phyloP scores from a whole-genome alignment of 2,797 vertebrate species.

The Poeciliopsis turneri region DNA sequence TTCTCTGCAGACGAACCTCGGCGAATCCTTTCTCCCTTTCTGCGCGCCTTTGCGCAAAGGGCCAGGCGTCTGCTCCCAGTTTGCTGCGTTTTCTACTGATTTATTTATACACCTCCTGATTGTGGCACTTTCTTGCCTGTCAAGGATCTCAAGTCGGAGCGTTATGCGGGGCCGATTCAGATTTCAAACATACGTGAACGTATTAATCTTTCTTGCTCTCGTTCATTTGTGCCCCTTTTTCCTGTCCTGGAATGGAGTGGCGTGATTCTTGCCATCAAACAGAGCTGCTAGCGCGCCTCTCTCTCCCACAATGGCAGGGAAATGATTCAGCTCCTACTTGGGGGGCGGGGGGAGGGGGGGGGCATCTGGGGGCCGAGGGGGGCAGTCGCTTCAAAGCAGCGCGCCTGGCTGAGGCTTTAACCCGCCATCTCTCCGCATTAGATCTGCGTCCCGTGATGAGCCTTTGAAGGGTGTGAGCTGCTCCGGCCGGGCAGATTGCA shows the following conservation, averaged over 20 bases:
- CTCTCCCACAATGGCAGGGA: constrained; percentile 66
- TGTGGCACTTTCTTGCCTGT: constrained; percentile 65
- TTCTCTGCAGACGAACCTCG: constrained; percentile 60
- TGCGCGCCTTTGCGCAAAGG: not conserved
- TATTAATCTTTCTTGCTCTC: constrained; percentile 65
- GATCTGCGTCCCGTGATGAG: constrained; percentile 75
- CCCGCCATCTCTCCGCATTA: constrained; percentile 76
- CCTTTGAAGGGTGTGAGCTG: constrained; percentile 75
- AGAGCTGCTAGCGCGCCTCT: constrained; percentile 54
- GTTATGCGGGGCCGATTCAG: constrained; percentile 59
- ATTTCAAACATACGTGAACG: constrained; percentile 75
- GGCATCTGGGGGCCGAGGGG: not conserved
- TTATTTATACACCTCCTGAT: constrained; percentile 74
- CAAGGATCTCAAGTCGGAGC: constrained; percentile 44
- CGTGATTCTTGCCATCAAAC: constrained; percentile 67
- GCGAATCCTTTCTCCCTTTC: constrained; percentile 34
- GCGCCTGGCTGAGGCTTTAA: constrained; percentile 68
- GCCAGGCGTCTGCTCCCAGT: constrained; percentile 57
- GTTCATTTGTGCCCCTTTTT: constrained; percentile 27
- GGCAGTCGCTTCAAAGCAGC: constrained; percentile 72
- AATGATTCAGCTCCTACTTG: constrained; percentile 68
- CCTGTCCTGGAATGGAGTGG: constrained; percentile 67
- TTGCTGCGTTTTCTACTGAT: constrained; percentile 70
- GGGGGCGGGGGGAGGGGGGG: constrained; percentile 43
- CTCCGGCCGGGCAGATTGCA: constrained; percentile 57